Evolutionary conservation across 2,797 vertebrate genomes (phyloP), one percentile per base, ranked within the genome.

Genomic region (Sebastes minor): DNA sequence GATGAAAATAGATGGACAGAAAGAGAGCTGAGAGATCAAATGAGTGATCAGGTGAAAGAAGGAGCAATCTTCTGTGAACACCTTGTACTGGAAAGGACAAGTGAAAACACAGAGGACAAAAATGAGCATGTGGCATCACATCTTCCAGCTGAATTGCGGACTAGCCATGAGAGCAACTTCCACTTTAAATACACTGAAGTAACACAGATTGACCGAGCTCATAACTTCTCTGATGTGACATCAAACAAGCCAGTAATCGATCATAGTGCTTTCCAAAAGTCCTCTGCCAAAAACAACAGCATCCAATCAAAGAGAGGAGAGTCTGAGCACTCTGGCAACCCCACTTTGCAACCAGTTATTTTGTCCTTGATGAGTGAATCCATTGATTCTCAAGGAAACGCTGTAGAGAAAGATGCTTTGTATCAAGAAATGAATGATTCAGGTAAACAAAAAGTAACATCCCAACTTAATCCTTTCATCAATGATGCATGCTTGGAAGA

Each of bases 11-110:
- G n/a, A 77, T 35, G 42, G 67, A 76, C 35, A 61, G 76, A 59
- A 55, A 71, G 56, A 23, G 59, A 71, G 42, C 23, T 12, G 22
- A 69, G 1, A 38, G 76, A 72, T 79, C 73, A 90, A 62, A 56
- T 16, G 8, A 62, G 35, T 12, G 28, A 86, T 74, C 38, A 73
- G 46, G 38, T 14, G 14, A 85, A 80, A 84, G 74, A 83, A 12
- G 63, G 32, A 56, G 52, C 16, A 46, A 46, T 70, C 12, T 5
- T 33, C 20, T 28, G 57, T 65, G 62, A 60, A 74, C 13, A 25
- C 7, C 38, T 53, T 27, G 72, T 28, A 22, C 38, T 68, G 11
- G 67, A 84, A 35, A 62, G 5, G 12, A 64, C 30, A 8, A 33
- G 59, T n/a, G 71, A 76, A 73, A 84, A 71, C 20, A 60, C 35